Percentiles rank a stretch among this genome's conserved stretches.
These are phyloP conservation scores for Monochamus saltuarius DNA, from an alignment of 1,140 invertebrate genomes.

Conservation along the genomic window DNA sequence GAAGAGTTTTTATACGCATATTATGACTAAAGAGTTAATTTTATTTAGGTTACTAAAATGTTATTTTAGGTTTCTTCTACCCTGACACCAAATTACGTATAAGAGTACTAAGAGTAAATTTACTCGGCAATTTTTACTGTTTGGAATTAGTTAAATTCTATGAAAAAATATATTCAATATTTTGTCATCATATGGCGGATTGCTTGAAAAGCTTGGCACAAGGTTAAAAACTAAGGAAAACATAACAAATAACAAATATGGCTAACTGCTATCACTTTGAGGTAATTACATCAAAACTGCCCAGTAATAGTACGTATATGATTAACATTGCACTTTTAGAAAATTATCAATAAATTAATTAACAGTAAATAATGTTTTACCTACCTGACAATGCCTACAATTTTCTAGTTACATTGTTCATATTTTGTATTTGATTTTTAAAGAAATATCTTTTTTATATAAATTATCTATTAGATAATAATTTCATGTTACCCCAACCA, in stretches of 20 bases:
- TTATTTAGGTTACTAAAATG: slow-evolving; percentile 20
- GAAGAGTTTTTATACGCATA: slow-evolving; percentile 18
- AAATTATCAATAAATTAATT: no score
- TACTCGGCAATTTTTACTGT: slow-evolving; percentile 45
- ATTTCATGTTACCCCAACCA: not conserved
- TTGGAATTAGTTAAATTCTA: slow-evolving; percentile 26
- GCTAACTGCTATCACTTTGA: no score
- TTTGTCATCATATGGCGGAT: slow-evolving; percentile 29
- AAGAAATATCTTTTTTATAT: not conserved
- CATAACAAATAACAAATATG: slow-evolving; percentile 18
- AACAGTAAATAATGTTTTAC: no score
- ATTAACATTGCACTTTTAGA: no score
- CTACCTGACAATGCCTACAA: no score
- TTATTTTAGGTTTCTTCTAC: slow-evolving; percentile 47
- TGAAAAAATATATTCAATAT: slow-evolving; percentile 20
- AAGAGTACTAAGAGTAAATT: slow-evolving; percentile 50
- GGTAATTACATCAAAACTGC: no score
- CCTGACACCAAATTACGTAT: slow-evolving; percentile 55
- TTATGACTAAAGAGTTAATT: slow-evolving; percentile 18
- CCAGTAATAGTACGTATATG: no score
- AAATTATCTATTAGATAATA: not conserved
- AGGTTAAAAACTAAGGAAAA: slow-evolving; percentile 22
- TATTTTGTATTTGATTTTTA: not conserved
- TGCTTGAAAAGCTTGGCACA: slow-evolving; percentile 40
- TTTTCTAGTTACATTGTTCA: no score